Conservation (phyloP, 2,113 vertebrate genomes). For the Leucopternis melanops region DNA sequence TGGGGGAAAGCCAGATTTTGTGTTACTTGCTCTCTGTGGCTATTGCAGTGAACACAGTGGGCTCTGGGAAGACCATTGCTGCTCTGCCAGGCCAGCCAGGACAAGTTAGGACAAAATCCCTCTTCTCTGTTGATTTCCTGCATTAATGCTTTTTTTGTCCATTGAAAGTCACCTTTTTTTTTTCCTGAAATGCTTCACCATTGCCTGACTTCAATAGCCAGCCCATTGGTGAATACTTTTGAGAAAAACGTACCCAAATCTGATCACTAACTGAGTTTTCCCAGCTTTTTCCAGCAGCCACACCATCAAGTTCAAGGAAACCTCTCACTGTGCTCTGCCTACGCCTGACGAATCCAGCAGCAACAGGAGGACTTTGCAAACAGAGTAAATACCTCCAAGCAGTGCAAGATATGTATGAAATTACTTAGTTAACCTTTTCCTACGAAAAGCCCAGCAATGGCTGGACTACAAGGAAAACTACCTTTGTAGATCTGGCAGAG, state of each 20-base stretch:
- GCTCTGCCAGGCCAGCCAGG: not conserved
- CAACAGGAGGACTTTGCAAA: not conserved
- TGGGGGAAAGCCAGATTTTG: not conserved
- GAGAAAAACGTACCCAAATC: not conserved
- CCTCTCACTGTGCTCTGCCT: not conserved
- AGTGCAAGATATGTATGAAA: not conserved
- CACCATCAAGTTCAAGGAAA: not conserved
- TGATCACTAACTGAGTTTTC: not conserved
- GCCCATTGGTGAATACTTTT: not conserved
- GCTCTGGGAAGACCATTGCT: not conserved
- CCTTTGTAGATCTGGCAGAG: not conserved
- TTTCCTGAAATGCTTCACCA: not conserved
- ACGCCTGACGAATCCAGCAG: not conserved
- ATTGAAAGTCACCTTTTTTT: not conserved
- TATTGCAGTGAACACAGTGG: not conserved
- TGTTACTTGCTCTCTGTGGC: not conserved
- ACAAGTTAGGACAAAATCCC: not conserved
- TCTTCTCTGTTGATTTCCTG: not conserved
- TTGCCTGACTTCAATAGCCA: not conserved
- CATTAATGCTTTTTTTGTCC: not conserved
- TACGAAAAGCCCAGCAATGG: not conserved
- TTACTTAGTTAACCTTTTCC: slow-evolving; percentile 5
- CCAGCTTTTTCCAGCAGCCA: not conserved
- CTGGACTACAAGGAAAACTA: not conserved
- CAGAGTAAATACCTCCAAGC: not conserved